Base-by-base conservation (phyloP, 2,888 invertebrate species). In the Leptopilina syphax region DNA sequence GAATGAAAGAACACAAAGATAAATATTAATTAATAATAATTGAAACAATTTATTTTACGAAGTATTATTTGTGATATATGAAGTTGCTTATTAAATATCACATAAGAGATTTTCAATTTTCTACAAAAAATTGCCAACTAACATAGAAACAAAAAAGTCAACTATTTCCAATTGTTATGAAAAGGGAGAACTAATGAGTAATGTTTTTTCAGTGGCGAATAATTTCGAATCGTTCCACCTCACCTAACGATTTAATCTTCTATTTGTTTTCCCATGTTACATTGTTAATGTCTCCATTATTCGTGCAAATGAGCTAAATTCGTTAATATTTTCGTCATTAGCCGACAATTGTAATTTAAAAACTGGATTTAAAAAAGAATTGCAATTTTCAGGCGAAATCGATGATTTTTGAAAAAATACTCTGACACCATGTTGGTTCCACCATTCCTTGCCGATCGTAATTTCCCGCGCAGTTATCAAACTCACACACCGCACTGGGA, bases 171-270 rank as follows among this genome's bases (percentile, higher is more conserved):
- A 65, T 27, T 3, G 24, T 24, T 65, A 27, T 24, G 0, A 7
- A n/a, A 18, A 60, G 7, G 18, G 18, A 13, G 13, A 7, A 7
- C 5, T 18, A n/a, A 57, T n/a, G 4, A 5, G 18, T 18, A 60
- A n/a, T 60, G 60, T 18, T 60, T n/a, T 60, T 60, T 13, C 6
- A 4, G 10, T 2, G 34, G n/a, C 13, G n/a, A 12, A 57, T 57
- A 60, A 60, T 60, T 60, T 60, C 6, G 44, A 60, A 60, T n/a
- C 60, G 60, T n/a, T 60, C n/a, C n/a, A 12, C n/a, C 60, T 60
- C 60, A 60, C n/a, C 13, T n/a, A n/a, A n/a, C 18, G 60, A 60
- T 60, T 60, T 60, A 60, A 60, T 60, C 60, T 60, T 60, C 60
- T 60, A 13, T 60, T 60, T 60, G 60, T 60, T 60, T 60, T 60